Evolutionary conservation across 2,888 invertebrate genomes (phyloP).

Genomic region (Rhogogaster chlorosoma): DNA sequence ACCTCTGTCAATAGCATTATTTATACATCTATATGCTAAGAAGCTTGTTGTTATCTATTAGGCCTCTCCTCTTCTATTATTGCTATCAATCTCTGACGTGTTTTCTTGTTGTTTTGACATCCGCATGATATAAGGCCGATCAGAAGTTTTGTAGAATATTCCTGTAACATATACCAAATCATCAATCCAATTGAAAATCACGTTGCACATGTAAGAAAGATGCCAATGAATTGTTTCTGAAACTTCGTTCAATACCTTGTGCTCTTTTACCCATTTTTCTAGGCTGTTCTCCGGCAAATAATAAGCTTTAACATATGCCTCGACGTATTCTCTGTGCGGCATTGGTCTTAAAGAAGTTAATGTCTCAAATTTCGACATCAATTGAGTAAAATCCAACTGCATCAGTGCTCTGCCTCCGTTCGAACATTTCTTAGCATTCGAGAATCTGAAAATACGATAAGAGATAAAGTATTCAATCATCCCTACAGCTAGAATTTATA

Average conservation of each 20-base stretch:
- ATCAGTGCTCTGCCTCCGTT: conserved; percentile 98
- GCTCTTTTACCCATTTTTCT: conserved; percentile 93
- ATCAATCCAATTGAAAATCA: not conserved
- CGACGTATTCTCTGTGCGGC: conserved; percentile 94
- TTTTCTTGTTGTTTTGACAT: conserved; percentile 93
- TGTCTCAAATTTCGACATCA: conserved; percentile 93
- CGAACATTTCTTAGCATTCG: conserved; percentile 95
- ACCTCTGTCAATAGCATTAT: not conserved
- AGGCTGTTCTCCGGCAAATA: conserved; percentile 94
- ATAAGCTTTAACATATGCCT: conserved; percentile 97
- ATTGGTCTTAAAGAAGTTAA: conserved; percentile 91
- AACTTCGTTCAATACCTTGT: conserved; percentile 80
- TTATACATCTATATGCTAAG: not conserved
- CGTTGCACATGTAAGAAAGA: not conserved
- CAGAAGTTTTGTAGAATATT: conserved; percentile 94
- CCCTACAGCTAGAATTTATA: not conserved
- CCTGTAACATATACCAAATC: conserved; percentile 77
- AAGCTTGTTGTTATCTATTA: conserved; percentile 67
- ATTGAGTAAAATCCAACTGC: conserved; percentile 98
- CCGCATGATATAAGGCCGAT: conserved; percentile 91
- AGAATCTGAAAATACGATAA: conserved; percentile 81
- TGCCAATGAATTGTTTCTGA: not conserved
- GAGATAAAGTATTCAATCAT: not conserved
- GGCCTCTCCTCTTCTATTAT: conserved; percentile 83
- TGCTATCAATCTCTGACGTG: conserved; percentile 87